Base-by-base conservation (phyloP, 2,797 vertebrate species). In the Buphagus erythrorhynchus region DNA sequence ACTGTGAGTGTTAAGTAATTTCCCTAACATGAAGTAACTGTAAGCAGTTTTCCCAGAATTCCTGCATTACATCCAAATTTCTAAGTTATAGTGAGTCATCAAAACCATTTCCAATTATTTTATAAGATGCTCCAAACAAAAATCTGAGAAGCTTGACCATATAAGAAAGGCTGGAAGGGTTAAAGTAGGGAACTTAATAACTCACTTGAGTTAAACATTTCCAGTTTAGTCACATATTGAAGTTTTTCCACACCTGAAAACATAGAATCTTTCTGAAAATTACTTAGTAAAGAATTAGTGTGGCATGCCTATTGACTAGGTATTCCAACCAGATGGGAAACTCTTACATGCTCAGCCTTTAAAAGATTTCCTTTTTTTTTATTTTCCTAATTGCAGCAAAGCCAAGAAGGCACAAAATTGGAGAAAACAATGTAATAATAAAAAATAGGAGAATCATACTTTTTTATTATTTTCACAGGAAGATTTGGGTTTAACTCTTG, bases 1-100 rank as follows among this genome's bases (percentile, higher is more conserved):
- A 91, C 86, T 57, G 29, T 28, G 62, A 83, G 52, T 51, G 73
- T 74, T 80, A 94, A 93, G 89, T 65, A 65, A 90, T 91, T 90
- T 74, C 51, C 88, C 29, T 54, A 54, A 78, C 33, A 78, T 67
- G 45, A 93, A 86, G 61, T 58, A 49, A 58, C 57, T 49, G 48
- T 33, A 65, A 90, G 49, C 19, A 33, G 5, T 36, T 91, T 91
- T 58, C 55, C 59, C 77, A 69, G 26, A 10, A 31, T 66, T 75
- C 26, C 17, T 79, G 43, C 3, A 1, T 66, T 66, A 14, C 4
- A 3, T 67, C 45, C 68, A 85, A 42, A 40, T 66, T 88, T 88
- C 22, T 66, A 75, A 81, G n/a, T 69, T 72, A 33, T 5, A 43
- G 13, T 7, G 18, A 88, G 38, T 65, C 76, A 52, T 21, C 58